Evolutionary conservation across 2,888 invertebrate genomes (phyloP).

Genomic region (Tachystola acroxantha): DNA sequence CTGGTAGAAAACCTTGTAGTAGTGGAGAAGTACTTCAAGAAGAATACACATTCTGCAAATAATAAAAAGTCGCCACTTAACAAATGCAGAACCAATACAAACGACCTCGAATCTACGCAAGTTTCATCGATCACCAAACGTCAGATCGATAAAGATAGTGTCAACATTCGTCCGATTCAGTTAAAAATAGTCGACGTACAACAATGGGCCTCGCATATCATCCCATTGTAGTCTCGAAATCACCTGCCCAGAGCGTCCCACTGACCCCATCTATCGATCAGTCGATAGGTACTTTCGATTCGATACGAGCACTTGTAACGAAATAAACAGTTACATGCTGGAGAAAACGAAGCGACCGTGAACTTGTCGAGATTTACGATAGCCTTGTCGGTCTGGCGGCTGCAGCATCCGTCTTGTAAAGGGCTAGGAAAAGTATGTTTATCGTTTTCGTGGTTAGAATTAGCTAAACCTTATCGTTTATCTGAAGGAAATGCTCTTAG

Average conservation of each 20-base stretch:
- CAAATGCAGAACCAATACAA: too few species aligned
- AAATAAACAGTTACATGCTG: slow-evolving; percentile 40
- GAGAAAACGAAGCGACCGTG: slow-evolving; percentile 35
- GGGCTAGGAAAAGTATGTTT: not conserved
- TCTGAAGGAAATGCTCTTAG: too few species aligned
- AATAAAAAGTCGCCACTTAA: too few species aligned
- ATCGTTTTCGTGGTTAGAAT: not conserved
- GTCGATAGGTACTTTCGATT: slow-evolving; percentile 45
- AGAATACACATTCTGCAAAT: too few species aligned
- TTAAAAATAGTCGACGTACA: slow-evolving; percentile 29
- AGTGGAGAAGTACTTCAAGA: too few species aligned
- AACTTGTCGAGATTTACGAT: slow-evolving; percentile 43
- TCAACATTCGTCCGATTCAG: slow-evolving; percentile 25
- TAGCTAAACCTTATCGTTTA: too few species aligned
- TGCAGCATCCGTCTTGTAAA: slow-evolving; percentile 1
- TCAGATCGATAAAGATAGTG: slow-evolving; percentile 44
- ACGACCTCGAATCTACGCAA: slow-evolving; percentile 20
- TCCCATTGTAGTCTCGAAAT: slow-evolving; percentile 33
- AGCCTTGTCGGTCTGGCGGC: slow-evolving; percentile 16
- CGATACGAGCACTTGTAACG: slow-evolving; percentile 40
- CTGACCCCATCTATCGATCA: slow-evolving; percentile 41
- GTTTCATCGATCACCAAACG: slow-evolving; percentile 33
- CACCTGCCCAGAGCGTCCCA: slow-evolving; percentile 55
- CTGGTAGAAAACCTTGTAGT: too few species aligned
- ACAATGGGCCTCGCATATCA: slow-evolving; percentile 28